phyloP scores from a whole-genome alignment of 1,140 invertebrate species.

The Drosophila asahinai region DNA sequence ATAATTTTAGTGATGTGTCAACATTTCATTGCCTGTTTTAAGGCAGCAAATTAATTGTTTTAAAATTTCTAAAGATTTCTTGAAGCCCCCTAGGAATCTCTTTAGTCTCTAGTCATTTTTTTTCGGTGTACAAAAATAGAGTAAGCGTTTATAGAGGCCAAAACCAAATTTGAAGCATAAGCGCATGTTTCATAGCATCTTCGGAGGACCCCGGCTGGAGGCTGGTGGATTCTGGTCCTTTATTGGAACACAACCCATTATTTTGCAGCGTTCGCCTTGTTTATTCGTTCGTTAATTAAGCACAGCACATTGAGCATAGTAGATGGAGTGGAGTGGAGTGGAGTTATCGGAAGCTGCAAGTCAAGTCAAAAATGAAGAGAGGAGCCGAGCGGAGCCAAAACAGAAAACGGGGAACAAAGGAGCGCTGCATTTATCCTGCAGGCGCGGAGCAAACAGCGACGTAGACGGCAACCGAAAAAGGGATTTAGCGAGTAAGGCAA shows the following conservation, averaged over 20 bases:
- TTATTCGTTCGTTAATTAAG: constrained; percentile 69
- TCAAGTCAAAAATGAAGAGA: constrained; percentile 68
- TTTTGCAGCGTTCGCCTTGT: constrained; percentile 40
- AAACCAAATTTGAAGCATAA: constrained; percentile 79
- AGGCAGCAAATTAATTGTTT: background rate
- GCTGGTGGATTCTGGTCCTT: constrained; percentile 24
- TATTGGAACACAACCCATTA: constrained; percentile 41
- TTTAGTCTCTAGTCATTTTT: background rate
- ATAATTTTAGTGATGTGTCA: background rate
- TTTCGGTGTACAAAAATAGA: constrained; percentile 32
- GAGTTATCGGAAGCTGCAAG: constrained; percentile 71
- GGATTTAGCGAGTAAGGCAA: constrained; percentile 68
- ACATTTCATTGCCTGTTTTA: background rate
- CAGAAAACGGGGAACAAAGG: constrained; percentile 48
- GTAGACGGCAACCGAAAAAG: constrained; percentile 55
- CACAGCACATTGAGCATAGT: constrained; percentile 71
- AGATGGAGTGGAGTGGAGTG: constrained; percentile 22
- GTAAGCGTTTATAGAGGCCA: constrained; percentile 66
- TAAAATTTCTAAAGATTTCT: background rate
- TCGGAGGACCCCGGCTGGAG: constrained; percentile 41
- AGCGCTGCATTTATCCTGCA: constrained; percentile 46
- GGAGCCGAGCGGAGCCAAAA: constrained; percentile 51
- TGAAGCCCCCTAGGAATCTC: no score
- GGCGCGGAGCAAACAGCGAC: constrained; percentile 25
- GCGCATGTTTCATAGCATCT: constrained; percentile 65